Evolutionary conservation across 2,888 invertebrate genomes (phyloP), one percentile per base, ranked within the genome.

Genomic region (Drosophila leonis): DNA sequence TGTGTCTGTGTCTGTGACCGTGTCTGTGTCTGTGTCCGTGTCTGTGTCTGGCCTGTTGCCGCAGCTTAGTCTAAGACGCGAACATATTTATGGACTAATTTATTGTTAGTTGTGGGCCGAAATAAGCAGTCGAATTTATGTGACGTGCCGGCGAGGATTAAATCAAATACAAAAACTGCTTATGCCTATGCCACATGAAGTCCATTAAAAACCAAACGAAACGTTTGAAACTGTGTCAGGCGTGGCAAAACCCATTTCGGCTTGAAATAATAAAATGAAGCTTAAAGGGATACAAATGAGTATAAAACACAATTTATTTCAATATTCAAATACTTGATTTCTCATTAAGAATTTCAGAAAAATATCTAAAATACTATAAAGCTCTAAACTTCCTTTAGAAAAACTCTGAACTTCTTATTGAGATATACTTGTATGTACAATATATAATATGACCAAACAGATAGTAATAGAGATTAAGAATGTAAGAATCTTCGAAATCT

Each of bases 91-190:
- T 71, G 75, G 35, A 62, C 77, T 79, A 78, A 78, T 78, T 78
- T 78, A 78, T 80, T 51, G 67, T 62, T 62, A 68, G 52, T 66
- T 57, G 66, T 63, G 63, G 72, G 73, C 51, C 48, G 62, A 66
- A 75, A 72, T 71, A 78, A 72, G 64, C 65, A 69, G 54, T 69
- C 51, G 56, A 74, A 85, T 83, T 83, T 75, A 75, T 88, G 83
- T 71, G 83, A 88, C 80, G 83, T 63, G 72, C 65, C 48, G 41
- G 44, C 57, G 46, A 64, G 76, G 78, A 79, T 78, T 78, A 78
- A 71, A 80, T 80, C 71, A 78, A 80, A 65, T 51, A 55, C 33
- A 10, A 63, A 49, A 49, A 65, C 54, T 62, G 56, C 37, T 60
- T 59, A 31, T 51, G 59, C 24, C 44, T 37, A 20, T 24, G 52